Percentiles rank a stretch among this genome's conserved stretches.
Evolutionary conservation across 2,113 vertebrate genomes (phyloP).

Genomic region (Prionailurus viverrinus): DNA sequence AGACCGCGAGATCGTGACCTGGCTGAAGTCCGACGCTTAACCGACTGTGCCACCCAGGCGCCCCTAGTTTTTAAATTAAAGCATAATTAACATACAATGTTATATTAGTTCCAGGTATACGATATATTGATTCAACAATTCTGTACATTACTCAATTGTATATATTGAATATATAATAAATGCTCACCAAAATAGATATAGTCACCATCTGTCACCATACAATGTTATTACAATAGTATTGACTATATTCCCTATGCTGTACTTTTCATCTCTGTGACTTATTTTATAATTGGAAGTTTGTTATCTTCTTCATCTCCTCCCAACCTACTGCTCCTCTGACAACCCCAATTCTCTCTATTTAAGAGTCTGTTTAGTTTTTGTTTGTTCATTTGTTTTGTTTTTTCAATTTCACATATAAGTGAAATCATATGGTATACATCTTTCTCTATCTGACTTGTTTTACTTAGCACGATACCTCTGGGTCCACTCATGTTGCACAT

Average conservation of each 20-base stretch:
- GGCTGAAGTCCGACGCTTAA: too few relatives aligned
- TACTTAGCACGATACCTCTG: background rate
- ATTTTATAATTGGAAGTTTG: background rate
- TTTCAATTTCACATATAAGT: background rate
- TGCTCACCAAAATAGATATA: background rate
- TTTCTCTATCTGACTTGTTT: background rate
- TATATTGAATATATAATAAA: background rate
- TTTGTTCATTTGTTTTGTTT: background rate
- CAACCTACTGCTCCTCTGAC: background rate
- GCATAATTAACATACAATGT: background rate
- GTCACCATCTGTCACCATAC: background rate
- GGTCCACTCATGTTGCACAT: background rate
- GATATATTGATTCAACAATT: background rate
- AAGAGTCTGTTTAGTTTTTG: background rate
- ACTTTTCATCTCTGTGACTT: background rate
- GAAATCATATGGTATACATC: background rate
- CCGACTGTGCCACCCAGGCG: too few relatives aligned
- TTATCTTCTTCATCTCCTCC: background rate
- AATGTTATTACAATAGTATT: background rate
- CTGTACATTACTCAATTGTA: background rate
- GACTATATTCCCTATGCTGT: background rate
- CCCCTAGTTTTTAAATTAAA: background rate
- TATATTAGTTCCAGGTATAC: background rate
- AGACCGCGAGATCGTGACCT: too few relatives aligned
- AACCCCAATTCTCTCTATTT: background rate